Percentiles rank a stretch among this genome's conserved stretches.
Evolutionary conservation across 30 jellyfish, hydroid and myxozoan genomes (phyloP).

Genomic region (Aurelia aurita): DNA sequence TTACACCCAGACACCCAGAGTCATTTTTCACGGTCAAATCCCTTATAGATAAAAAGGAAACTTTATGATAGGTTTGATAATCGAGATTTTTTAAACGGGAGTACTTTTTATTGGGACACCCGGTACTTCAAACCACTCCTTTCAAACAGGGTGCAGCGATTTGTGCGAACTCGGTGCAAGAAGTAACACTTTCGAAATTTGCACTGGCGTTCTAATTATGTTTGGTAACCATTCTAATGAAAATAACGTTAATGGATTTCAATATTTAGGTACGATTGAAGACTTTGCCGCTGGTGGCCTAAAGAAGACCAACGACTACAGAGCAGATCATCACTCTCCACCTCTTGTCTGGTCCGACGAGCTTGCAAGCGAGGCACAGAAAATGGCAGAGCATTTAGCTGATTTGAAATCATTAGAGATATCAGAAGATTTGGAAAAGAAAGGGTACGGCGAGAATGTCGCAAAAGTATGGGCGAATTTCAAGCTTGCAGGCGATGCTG

Average conservation of each 20-base stretch:
- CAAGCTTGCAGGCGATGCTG: conserved; percentile 97
- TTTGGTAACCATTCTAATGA: too few relatives aligned
- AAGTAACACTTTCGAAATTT: too few relatives aligned
- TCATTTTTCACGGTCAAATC: too few relatives aligned
- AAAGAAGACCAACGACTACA: conserved; percentile 81
- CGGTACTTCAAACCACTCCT: too few relatives aligned
- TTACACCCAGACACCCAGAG: too few relatives aligned
- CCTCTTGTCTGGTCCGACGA: conserved; percentile 96
- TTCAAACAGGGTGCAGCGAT: too few relatives aligned
- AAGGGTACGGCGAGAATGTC: conserved; percentile 97
- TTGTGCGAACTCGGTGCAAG: too few relatives aligned
- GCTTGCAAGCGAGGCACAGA: conserved; percentile 95
- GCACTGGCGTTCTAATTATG: too few relatives aligned
- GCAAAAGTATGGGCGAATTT: conserved; percentile 99
- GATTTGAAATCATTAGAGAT: conserved; percentile 90
- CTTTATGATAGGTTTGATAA: too few relatives aligned
- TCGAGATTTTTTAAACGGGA: too few relatives aligned
- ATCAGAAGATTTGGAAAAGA: conserved; percentile 90
- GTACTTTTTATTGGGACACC: too few relatives aligned
- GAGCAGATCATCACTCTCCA: conserved; percentile 92
- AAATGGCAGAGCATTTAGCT: conserved; percentile 96
- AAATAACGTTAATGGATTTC: background rate
- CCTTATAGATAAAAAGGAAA: too few relatives aligned
- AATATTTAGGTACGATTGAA: conserved; percentile 86
- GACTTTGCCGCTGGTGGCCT: conserved; percentile 99